Base-by-base conservation (phyloP, 2,888 invertebrate genomes). In the Lasioglossum calceatum region DNA sequence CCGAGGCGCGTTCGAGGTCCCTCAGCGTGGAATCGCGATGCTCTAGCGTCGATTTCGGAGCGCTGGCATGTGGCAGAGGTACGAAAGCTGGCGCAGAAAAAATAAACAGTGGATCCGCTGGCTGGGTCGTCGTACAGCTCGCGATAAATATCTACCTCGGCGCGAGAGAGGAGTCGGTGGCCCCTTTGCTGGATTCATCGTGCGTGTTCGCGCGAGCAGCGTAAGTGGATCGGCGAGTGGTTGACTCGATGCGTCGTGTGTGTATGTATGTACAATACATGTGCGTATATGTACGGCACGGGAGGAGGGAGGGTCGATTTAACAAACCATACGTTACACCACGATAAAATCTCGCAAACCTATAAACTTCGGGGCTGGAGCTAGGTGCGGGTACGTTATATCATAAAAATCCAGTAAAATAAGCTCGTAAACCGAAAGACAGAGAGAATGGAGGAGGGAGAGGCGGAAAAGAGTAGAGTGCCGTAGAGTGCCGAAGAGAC, bases 351-450 rank as follows among this genome's bases (percentile, higher is more conserved):
- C 95, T 94, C 92, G 88, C 94, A 93, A 95, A 94, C 94, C 94
- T 94, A 94, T 95, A 95, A 95, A 95, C 93, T 94, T 93, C 71
- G 86, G 81, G 32, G 92, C 92, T 91, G 90, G 92, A 86, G 92
- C 92, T 93, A 93, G 93, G 92, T 91, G 93, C 91, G 92, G 93
- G 91, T 93, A 92, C 93, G 94, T 94, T 94, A 94, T 95, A 94
- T 95, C 95, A 95, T 95, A 95, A 95, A 95, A 95, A 95, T 95
- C 93, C 94, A 93, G 95, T 95, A 95, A 95, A 95, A 95, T 94
- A 94, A 94, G 94, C 94, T 95, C 95, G 94, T 95, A 95, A 95
- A 95, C 91, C 90, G 92, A 87, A 92, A 77, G 85, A 84, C 71
- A 82, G 87, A 85, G 82, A 77, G 82, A 85, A 77, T 78, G 77